These are phyloP conservation scores for Acronicta aceris DNA, from an alignment of 2,888 invertebrate genomes.

Conservation along the genomic window DNA sequence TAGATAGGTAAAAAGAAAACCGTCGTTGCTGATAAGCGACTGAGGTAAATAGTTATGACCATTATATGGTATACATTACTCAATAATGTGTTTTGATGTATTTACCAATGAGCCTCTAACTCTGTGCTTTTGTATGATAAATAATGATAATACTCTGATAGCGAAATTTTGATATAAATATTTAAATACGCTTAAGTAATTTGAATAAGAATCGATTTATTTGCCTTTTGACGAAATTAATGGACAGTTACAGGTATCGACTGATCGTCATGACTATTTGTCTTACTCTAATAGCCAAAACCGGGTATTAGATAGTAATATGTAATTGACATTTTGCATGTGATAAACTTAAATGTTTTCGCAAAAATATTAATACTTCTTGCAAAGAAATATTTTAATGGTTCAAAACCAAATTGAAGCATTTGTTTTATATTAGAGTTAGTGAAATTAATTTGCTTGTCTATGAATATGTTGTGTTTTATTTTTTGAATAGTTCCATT, in stretches of 20 bases:
- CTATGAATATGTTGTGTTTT: neutral
- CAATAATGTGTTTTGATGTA: constrained; percentile 11
- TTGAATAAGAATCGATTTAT: constrained; percentile 1
- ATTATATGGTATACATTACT: constrained; percentile 22
- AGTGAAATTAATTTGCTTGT: neutral
- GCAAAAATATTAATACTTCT: constrained; percentile 22
- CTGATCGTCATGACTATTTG: constrained; percentile 47
- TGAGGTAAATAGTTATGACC: constrained; percentile 51
- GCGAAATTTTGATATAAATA: constrained; percentile 20
- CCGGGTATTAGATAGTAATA: constrained; percentile 50
- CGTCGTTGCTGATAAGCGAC: constrained; percentile 26
- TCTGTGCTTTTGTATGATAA: constrained; percentile 24
- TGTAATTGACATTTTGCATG: constrained; percentile 46
- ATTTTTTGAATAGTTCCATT: neutral
- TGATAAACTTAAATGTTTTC: constrained; percentile 40
- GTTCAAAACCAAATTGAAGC: constrained; percentile 15
- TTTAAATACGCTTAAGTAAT: constrained; percentile 5
- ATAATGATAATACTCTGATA: constrained; percentile 27
- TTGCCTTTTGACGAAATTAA: constrained; percentile 16
- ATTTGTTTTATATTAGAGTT: neutral
- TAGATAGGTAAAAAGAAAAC: constrained; percentile 30
- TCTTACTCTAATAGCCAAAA: constrained; percentile 41
- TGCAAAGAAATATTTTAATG: constrained; percentile 26
- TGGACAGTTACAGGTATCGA: constrained; percentile 13
- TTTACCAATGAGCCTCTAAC: constrained; percentile 19